phyloP scores from a whole-genome alignment of 37 sponge, comb jelly and placozoan species.

The Tethya wilhelma region DNA sequence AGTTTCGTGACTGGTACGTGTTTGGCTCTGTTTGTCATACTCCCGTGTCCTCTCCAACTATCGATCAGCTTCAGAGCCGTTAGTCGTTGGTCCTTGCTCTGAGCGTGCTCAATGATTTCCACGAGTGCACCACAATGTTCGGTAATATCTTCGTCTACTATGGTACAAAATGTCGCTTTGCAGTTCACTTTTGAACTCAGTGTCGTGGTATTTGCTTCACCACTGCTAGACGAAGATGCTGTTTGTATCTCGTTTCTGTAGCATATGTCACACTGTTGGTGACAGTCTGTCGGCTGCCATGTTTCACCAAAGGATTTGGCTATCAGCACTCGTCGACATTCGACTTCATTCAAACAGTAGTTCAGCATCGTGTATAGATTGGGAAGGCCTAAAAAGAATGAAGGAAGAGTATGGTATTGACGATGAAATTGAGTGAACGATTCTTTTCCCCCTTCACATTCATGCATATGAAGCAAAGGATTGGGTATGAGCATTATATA shows the following conservation, averaged over 20 bases:
- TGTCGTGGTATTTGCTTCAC: too few relatives aligned
- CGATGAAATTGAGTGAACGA: too few relatives aligned
- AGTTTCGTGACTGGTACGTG: not conserved
- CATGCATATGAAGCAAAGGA: too few relatives aligned
- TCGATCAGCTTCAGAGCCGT: constrained; percentile 72
- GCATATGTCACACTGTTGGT: constrained; percentile 66
- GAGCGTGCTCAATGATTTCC: constrained; percentile 32
- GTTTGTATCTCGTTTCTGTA: too few relatives aligned
- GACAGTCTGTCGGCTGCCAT: constrained; percentile 70
- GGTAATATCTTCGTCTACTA: too few relatives aligned
- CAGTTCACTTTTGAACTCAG: too few relatives aligned
- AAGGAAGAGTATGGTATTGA: too few relatives aligned
- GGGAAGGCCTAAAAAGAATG: too few relatives aligned
- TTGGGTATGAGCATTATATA: too few relatives aligned
- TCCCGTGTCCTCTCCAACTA: constrained; percentile 34
- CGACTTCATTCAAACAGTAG: constrained; percentile 67
- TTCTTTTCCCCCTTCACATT: too few relatives aligned
- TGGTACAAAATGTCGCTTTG: too few relatives aligned
- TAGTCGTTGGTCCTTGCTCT: constrained; percentile 38
- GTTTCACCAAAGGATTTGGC: constrained; percentile 84
- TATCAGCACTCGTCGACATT: constrained; percentile 79
- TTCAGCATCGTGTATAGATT: constrained; percentile 80
- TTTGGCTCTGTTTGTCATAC: not conserved
- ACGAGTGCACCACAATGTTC: constrained; percentile 44
- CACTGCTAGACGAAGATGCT: not conserved